phyloP scores from a whole-genome alignment of 2,797 vertebrate species.

The Menidia menidia region DNA sequence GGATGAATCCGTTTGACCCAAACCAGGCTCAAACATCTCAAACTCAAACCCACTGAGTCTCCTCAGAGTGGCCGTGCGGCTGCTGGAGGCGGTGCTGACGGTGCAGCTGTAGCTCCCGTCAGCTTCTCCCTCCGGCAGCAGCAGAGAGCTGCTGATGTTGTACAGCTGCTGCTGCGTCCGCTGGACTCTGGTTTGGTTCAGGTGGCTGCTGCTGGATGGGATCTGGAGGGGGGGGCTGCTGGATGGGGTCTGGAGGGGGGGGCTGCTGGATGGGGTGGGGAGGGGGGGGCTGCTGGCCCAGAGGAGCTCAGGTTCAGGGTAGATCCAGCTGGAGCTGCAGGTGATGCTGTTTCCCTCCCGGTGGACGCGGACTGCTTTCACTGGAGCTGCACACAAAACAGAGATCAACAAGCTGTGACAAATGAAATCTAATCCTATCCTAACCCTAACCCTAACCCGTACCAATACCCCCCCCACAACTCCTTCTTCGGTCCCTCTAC shows the following conservation, averaged over 20 bases:
- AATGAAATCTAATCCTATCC: neutral
- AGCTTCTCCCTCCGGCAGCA: fast-evolving
- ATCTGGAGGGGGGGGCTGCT: no score
- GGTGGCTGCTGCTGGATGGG: fast-evolving
- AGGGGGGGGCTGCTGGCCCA: slow-evolving; percentile 56
- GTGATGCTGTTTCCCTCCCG: slow-evolving; percentile 26
- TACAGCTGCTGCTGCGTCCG: slow-evolving; percentile 34
- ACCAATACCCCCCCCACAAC: no score
- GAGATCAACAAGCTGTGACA: neutral
- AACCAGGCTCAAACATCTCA: no score
- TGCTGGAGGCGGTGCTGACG: no score
- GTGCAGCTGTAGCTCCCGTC: slow-evolving; percentile 48
- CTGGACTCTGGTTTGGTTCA: fast-evolving
- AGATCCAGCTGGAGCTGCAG: slow-evolving; percentile 60
- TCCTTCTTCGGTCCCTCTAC: no score
- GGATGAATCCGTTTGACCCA: no score
- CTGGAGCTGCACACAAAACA: slow-evolving; percentile 40
- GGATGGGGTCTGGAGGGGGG: no score
- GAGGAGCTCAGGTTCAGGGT: slow-evolving; percentile 47
- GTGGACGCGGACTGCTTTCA: slow-evolving; percentile 31
- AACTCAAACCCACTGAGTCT: no score
- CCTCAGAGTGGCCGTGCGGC: no score
- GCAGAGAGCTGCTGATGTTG: slow-evolving; percentile 50
- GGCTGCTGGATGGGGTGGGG: no score
- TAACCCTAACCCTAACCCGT: no score